Base-by-base conservation (phyloP, 1,140 invertebrate species). In the Solenopsis fugax region DNA sequence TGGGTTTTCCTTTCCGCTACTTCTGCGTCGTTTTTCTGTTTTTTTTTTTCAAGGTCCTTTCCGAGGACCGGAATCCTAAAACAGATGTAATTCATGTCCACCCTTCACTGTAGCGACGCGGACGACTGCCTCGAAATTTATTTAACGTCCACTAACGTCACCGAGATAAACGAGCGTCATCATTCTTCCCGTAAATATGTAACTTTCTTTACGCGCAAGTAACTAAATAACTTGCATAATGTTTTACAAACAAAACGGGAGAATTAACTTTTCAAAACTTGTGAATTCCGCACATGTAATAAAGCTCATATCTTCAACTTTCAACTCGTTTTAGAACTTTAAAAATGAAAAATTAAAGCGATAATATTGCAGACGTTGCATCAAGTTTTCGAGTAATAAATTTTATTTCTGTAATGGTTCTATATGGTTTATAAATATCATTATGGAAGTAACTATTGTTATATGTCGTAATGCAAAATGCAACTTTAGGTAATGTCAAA, bases 11-110 rank as follows among this genome's bases (percentile, higher is more conserved):
- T 85, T n/a, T 2, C 16, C 52, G 41, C 4, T 29, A 29, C 29
- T 29, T 29, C 29, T 10, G 9, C 13, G 12, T 54, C n/a, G 13
- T 84, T 84, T 84, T 84, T 84, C 24, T 45, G 24, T 60, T 29
- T 34, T 58, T 29, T 29, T 29, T 48, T 37, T 54, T 54, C 18
- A 37, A 34, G 67, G 41, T 60, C 78, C 34, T 24, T 84, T 60
- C 10, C 41, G 54, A 75, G 54, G 13, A 60, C 54, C 9, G 56
- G 41, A 75, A 73, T 75, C 56, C 69, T 84, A 84, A 84, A 84
- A 84, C 69, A 84, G 69, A 84, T 84, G 80, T 84, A 84, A 84
- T 84, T 84, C 80, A 84, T 75, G 69, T 84, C 56, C 41, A 62
- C n/a, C 41, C 45, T 75, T 73, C 18, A 45, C 18, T 45, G 69